A percentile compares a stretch with the other conserved stretches of the same genome.
These are phyloP conservation scores for Platerodrilus igneus DNA, from an alignment of 2,888 invertebrate genomes.

Conservation along the genomic window DNA sequence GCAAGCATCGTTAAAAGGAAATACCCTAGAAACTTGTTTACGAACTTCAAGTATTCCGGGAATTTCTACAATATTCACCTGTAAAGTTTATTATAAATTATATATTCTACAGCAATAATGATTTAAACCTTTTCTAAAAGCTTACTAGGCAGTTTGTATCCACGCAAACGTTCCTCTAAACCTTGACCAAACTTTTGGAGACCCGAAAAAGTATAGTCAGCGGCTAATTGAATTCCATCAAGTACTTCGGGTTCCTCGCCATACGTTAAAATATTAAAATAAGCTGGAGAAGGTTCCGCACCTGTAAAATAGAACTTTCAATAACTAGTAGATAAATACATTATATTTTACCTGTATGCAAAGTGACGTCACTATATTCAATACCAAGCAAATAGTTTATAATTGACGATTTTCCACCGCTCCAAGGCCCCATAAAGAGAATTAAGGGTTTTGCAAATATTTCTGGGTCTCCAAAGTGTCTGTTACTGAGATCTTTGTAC, in stretches of 20 bases:
- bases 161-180: slow-evolving; percentile 80
- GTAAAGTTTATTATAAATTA: slow-evolving; percentile 16
- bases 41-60: slow-evolving; percentile 92
- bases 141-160: slow-evolving; percentile 74
- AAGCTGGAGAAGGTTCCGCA: slow-evolving; percentile 89
- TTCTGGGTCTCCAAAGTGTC: slow-evolving; percentile 90
- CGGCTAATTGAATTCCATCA: slow-evolving; percentile 91
- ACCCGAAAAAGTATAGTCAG: slow-evolving; percentile 90
- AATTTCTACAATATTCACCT: slow-evolving; percentile 95
- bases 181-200: slow-evolving; percentile 94
- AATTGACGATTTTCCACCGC: slow-evolving; percentile 91
- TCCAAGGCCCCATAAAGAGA: slow-evolving; percentile 94
- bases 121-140: slow-evolving; percentile 80
- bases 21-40: slow-evolving; percentile 86
- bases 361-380: slow-evolving; percentile 75
- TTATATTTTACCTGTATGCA: slow-evolving; percentile 76
- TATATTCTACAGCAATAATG: slow-evolving; percentile 3
- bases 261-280: slow-evolving; percentile 87
- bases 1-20: slow-evolving; percentile 93
- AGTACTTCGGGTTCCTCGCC: slow-evolving; percentile 80
- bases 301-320: slow-evolving; percentile 52
- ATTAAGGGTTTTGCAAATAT: slow-evolving; percentile 91
- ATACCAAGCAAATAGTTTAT: slow-evolving; percentile 88
- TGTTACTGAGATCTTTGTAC: slow-evolving; percentile 85
- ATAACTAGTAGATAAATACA: neutral